Conservation (phyloP, 92 coral and sea anemone genomes). For the Bergia puertoricense region DNA sequence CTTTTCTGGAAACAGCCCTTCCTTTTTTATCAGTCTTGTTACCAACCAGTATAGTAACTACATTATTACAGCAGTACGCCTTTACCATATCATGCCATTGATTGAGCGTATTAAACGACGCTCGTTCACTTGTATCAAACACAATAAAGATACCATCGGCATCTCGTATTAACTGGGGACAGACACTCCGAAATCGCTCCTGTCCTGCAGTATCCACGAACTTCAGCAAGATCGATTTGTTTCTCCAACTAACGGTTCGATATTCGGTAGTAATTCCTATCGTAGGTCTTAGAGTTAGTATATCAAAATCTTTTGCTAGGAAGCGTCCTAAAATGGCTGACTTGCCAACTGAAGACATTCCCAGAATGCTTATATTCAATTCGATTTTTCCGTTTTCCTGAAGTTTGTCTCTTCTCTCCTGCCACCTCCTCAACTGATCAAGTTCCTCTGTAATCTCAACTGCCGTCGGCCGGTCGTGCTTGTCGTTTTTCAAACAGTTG, state of each 20-base stretch:
- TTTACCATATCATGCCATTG: background rate
- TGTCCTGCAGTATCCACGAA: slow-evolving; percentile 24
- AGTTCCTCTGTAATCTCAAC: slow-evolving; percentile 27
- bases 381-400: background rate
- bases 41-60: slow-evolving; percentile 16
- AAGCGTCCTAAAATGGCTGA: slow-evolving; percentile 40
- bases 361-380: slow-evolving; percentile 27
- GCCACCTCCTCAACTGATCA: slow-evolving; percentile 41
- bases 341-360: slow-evolving; percentile 35
- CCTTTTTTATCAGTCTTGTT: background rate
- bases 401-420: slow-evolving; percentile 35
- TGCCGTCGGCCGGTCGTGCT: slow-evolving; percentile 45
- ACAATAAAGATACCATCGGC: slow-evolving; percentile 17
- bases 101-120: background rate
- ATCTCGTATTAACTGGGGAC: background rate
- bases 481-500: slow-evolving; percentile 4
- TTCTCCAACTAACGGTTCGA: background rate
- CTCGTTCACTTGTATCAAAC: slow-evolving; percentile 19
- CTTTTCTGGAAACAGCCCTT: slow-evolving; percentile 1
- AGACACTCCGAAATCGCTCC: background rate
- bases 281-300: background rate
- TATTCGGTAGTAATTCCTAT: background rate
- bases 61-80: background rate
- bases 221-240: background rate
- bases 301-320: background rate